Base-by-base conservation (phyloP, 2,888 invertebrate genomes). In the Charanyca ferruginea region DNA sequence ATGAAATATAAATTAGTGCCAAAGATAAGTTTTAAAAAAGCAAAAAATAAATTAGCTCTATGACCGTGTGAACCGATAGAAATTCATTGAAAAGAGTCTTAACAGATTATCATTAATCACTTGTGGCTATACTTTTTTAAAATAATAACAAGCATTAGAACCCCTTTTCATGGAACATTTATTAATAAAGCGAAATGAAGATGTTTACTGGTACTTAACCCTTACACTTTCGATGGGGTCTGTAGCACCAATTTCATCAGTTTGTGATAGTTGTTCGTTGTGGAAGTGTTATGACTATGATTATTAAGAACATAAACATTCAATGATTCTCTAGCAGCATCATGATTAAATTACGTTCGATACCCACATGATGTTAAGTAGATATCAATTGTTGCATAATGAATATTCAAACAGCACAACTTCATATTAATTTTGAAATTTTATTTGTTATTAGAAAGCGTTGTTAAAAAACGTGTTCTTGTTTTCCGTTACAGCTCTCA, bases 131-230 rank as follows among this genome's bases (percentile, higher is more conserved):
- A 83, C 81, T 42, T 77, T 81, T 83, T 61, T 66, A 48, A 18
- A 61, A 32, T 78, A 79, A 79, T 81, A 82, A 86, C 83, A 85
- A 83, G 73, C 82, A 85, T 87, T 84, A 70, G 66, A 85, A 89
- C 89, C 93, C 90, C 90, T 89, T 89, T 87, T 83, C 68, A 74
- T 65, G 79, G 80, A 84, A 79, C 81, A 77, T 86, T 91, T 75
- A 92, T 92, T 91, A 93, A 81, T 81, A 90, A 90, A 89, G 84
- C 80, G 75, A 85, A 90, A 93, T 94, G 84, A 90, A 94, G 91
- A 91, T 93, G 93, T 93, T 94, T 93, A 89, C 89, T 89, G 86
- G 88, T 84, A 90, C 85, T 94, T 94, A 94, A 94, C 95, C 94
- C 93, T 91, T 94, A 88, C 83, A 86, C 93, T 85, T 65, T 75